Evolutionary conservation across 30 jellyfish, hydroid and myxozoan species (phyloP), one percentile per base, ranked within the genome.

Genomic region (Aurelia aurita): DNA sequence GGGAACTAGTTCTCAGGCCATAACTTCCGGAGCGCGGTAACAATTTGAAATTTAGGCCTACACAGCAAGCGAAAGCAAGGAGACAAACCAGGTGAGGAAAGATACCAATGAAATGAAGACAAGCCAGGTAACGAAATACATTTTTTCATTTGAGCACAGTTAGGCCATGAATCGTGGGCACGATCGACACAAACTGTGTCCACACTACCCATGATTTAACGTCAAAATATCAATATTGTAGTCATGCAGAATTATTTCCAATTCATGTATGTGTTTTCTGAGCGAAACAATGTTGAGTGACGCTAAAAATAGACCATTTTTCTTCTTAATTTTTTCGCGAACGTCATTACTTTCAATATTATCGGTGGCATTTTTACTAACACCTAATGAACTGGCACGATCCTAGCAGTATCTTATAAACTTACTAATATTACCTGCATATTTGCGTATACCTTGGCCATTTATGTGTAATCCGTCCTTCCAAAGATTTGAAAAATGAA

Each of bases 361-460:
- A 2, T 60, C 72, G 47, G 28, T 20, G 7, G 10, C 9, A 14
- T 8, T 58, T 58, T 7, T 58, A 16, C n/a, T 16, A 11, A 60
- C 72, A 60, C 72, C 72, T 60, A 32, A 60, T 60, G 72, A 60
- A 21, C 72, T 60, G 72, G 72, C 72, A 60, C 29, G 25, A n/a
- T n/a, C 72, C 29, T 35, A 21, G 72, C 29, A 60, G 72, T 60
- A 60, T 60, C 72, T 60, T 14, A 60, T 21, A 60, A 60, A 18
- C 14, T 60, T 60, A 21, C 47, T 60, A 60, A 60, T 60, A 60
- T 21, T 60, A 60, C 72, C 19, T 60, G 47, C 72, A 60, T 21
- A 60, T 60, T 60, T 60, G 18, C 72, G 29, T 13, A 60, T 9
- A 13, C 72, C 72, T 20, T 60, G 35, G 29, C 19, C 72, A 11